phyloP scores from a whole-genome alignment of 2,888 invertebrate species.

The Caenorhabditis angaria region DNA sequence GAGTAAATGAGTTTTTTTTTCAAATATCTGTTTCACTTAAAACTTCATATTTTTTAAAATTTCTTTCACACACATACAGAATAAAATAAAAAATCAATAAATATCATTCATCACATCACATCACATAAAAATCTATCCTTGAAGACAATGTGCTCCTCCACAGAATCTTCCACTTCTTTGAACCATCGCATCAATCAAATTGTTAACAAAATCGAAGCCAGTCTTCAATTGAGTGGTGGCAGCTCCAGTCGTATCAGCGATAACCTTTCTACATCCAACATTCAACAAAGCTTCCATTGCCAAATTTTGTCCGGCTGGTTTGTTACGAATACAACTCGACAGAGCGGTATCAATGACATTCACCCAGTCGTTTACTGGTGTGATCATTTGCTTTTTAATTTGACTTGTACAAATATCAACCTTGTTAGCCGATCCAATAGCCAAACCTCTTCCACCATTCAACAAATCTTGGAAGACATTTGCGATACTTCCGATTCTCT shows the following conservation, averaged over 20 bases:
- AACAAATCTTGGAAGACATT: constrained; percentile 63
- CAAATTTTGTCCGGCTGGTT: constrained; percentile 62
- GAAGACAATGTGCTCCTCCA: constrained; percentile 64
- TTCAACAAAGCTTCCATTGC: constrained; percentile 71
- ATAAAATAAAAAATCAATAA: constrained; percentile 3
- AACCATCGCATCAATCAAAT: constrained; percentile 69
- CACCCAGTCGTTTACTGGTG: constrained; percentile 71
- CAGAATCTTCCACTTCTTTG: constrained; percentile 69
- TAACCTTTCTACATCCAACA: constrained; percentile 71
- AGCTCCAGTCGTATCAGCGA: constrained; percentile 68
- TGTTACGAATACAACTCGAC: constrained; percentile 67
- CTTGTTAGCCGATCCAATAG: constrained; percentile 65
- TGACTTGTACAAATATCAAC: constrained; percentile 69
- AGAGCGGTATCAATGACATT: constrained; percentile 69
- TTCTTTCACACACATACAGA: not conserved
- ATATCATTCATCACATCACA: not conserved
- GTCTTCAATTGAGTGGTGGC: constrained; percentile 69
- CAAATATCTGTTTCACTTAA: no score
- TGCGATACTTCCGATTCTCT: constrained; percentile 68
- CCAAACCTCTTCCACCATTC: constrained; percentile 60
- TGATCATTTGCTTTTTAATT: constrained; percentile 71
- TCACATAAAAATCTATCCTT: constrained; percentile 31
- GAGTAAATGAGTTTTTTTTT: no score
- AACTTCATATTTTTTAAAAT: no score
- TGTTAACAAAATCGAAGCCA: constrained; percentile 73